phyloP scores from a whole-genome alignment of 2,797 vertebrate genomes.

The Arctocebus calabarensis region DNA sequence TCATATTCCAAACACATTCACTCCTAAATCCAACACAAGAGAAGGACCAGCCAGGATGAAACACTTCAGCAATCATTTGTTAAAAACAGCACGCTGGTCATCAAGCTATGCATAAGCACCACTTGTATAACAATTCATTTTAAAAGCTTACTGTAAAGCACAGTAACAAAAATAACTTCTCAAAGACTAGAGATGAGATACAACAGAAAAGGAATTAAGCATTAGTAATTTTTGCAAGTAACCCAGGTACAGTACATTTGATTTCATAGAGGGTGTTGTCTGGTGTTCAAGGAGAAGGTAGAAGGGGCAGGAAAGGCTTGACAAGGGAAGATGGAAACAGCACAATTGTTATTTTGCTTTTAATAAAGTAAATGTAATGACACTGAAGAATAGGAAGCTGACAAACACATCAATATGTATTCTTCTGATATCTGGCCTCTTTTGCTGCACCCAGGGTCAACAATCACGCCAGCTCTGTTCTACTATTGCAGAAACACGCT shows the following conservation, averaged over 20 bases:
- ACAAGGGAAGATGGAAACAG: conserved; percentile 93
- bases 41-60: conserved; percentile 85
- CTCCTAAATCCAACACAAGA: conserved; percentile 80
- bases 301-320: conserved; percentile 88
- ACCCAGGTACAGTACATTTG: conserved; percentile 91
- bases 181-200: conserved; percentile 84
- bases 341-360: conserved; percentile 95
- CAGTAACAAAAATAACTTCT: conserved; percentile 86
- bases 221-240: conserved; percentile 90
- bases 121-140: conserved; percentile 87
- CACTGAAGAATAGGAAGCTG: conserved; percentile 90
- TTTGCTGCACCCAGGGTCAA: conserved; percentile 93
- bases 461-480: conserved; percentile 99
- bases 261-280: conserved; percentile 91
- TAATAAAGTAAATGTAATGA: conserved; percentile 94
- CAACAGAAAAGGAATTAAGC: conserved; percentile 84
- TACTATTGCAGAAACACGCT: conserved; percentile 99
- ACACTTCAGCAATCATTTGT: conserved; percentile 84
- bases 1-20: conserved; percentile 77
- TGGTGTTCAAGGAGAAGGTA: conserved; percentile 88
- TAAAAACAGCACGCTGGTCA: conserved; percentile 87
- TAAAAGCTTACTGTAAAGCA: conserved; percentile 89
- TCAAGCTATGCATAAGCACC: conserved; percentile 87
- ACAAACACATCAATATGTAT: conserved; percentile 87
- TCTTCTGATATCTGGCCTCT: conserved; percentile 91